Conservation (phyloP, 2,113 vertebrate species). For the Pollimyrus isidori region DNA sequence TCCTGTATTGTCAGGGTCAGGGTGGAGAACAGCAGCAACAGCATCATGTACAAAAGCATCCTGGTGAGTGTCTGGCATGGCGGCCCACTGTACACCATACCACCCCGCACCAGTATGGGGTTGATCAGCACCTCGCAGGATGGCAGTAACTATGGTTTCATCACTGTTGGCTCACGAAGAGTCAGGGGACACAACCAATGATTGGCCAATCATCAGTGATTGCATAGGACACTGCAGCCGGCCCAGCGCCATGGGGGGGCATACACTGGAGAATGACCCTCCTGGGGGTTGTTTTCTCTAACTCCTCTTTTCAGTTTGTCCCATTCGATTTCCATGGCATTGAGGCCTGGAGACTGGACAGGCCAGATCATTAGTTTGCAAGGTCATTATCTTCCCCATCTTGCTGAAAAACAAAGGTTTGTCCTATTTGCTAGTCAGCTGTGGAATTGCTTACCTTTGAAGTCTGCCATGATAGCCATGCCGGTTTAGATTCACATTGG, state of each 20-base stretch:
- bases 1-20: slow-evolving; percentile 74
- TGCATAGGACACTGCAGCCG: not conserved
- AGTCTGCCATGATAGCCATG: not conserved
- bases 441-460: not conserved
- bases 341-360: not conserved
- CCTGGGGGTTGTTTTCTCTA: not conserved
- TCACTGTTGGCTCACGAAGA: not conserved
- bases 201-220: not conserved
- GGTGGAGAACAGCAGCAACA: slow-evolving; percentile 62
- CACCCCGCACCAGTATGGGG: not conserved
- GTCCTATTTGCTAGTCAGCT: not conserved
- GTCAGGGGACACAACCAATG: not conserved
- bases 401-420: not conserved
- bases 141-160: not conserved
- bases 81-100: not conserved
- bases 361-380: not conserved
- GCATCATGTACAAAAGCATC: slow-evolving; percentile 82
- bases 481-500: not conserved
- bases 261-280: not conserved
- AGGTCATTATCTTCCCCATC: not conserved
- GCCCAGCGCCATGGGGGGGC: not conserved
- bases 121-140: not conserved
- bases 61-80: slow-evolving; percentile 56
- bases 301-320: not conserved
- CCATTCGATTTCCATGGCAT: not conserved